phyloP scores from a whole-genome alignment of 2,797 vertebrate species.

The Enteromius paludinosus region DNA sequence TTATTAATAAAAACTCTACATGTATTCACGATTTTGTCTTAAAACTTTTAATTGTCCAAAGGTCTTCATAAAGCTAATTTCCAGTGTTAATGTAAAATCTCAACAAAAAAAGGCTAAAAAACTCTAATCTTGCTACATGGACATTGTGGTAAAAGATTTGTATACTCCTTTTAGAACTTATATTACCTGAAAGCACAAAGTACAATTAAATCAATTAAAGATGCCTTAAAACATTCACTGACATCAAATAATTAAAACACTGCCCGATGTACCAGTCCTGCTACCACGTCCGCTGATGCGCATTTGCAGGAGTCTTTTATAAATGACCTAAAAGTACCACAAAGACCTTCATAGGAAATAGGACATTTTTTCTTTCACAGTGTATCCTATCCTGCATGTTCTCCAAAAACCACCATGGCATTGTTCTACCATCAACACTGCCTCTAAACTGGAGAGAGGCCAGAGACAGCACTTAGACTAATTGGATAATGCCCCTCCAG shows the following conservation, averaged over 20 bases:
- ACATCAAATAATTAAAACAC: conserved; percentile 13
- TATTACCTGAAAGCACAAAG: not conserved
- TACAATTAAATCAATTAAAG: not conserved
- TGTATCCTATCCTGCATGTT: conserved; percentile 5
- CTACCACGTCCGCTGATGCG: not conserved
- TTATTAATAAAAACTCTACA: not conserved
- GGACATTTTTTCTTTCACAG: conserved; percentile 18
- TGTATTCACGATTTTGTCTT: not conserved
- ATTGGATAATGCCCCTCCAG: conserved; percentile 69
- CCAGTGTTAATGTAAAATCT: not conserved
- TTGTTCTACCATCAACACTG: conserved; percentile 52
- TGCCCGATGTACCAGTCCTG: not conserved
- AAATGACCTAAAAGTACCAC: not conserved
- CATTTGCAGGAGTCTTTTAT: not conserved
- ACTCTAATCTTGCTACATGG: not conserved
- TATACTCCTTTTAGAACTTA: not conserved
- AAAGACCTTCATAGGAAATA: not conserved
- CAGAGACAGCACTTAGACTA: conserved; percentile 72
- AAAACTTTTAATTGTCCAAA: not conserved
- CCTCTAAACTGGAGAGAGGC: conserved; percentile 59
- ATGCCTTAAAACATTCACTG: not conserved
- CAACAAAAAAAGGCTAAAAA: not conserved
- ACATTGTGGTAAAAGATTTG: not conserved
- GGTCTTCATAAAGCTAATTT: not conserved
- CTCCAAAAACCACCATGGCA: not conserved